These are phyloP conservation scores for Dasyprocta punctata DNA, from an alignment of 2,113 vertebrate genomes.

Conservation along the genomic window DNA sequence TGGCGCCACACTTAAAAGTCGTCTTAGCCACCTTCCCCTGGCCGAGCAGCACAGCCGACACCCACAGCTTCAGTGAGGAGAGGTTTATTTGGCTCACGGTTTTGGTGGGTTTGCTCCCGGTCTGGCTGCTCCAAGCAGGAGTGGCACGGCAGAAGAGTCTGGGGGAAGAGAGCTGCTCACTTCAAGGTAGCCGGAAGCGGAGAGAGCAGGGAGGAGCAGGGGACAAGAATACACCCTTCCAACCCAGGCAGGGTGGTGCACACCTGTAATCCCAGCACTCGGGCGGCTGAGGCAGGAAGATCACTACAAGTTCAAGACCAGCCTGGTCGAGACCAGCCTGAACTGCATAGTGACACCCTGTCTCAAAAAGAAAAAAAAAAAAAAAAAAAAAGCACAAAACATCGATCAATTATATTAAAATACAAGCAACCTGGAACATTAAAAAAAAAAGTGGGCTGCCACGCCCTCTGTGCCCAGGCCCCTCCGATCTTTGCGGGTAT, in stretches of 20 bases:
- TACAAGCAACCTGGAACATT: neutral
- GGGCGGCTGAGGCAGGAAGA: neutral
- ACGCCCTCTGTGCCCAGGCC: neutral
- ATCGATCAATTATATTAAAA: neutral
- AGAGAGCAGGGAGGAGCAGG: neutral
- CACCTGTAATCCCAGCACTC: neutral
- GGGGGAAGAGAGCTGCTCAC: neutral
- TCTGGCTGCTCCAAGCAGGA: neutral
- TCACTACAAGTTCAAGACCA: neutral
- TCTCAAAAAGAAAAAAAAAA: neutral
- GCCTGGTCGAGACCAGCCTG: neutral
- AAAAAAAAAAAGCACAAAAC: neutral
- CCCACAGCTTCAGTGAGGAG: neutral
- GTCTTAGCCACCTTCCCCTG: neutral
- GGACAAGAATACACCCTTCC: neutral
- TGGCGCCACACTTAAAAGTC: neutral
- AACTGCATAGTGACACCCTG: no score
- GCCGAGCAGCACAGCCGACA: neutral
- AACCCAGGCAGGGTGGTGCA: rapidly evolving
- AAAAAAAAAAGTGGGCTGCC: neutral
- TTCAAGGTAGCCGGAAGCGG: neutral
- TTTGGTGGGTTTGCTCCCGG: neutral
- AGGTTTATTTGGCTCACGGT: neutral
- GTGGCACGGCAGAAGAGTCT: neutral
- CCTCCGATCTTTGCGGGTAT: neutral